Percentiles rank a stretch among this genome's conserved stretches.
Conservation (phyloP, 2,888 invertebrate genomes). For the Limenitis camilla region DNA sequence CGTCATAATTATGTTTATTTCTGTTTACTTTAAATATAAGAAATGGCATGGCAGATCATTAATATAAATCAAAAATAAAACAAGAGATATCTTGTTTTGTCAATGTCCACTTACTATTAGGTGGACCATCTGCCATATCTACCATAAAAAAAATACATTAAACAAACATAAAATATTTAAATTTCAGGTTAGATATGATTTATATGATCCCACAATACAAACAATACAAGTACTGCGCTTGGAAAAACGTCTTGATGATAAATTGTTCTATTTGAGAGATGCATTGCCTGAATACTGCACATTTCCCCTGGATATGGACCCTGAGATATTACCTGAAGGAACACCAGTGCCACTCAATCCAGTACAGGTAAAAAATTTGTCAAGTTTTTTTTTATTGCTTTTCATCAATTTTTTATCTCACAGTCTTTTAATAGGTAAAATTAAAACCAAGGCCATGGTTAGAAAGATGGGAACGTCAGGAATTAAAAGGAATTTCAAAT, state of each 20-base stretch:
- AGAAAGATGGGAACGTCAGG: conserved; percentile 89
- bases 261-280: conserved; percentile 91
- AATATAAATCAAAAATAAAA: too few species aligned
- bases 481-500: conserved; percentile 82
- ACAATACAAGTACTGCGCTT: conserved; percentile 92
- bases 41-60: too few species aligned
- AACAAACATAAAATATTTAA: background rate
- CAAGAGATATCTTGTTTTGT: too few species aligned
- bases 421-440: conserved; percentile 66
- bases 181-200: conserved; percentile 79
- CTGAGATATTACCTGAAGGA: conserved; percentile 85
- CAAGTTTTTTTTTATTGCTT: background rate
- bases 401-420: background rate
- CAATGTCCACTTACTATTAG: too few species aligned
- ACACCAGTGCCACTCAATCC: conserved; percentile 85
- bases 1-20: too few species aligned
- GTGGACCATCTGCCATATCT: too few species aligned
- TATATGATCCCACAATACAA: conserved; percentile 95
- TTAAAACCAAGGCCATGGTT: conserved; percentile 91
- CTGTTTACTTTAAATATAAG: too few species aligned
- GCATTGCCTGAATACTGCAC: conserved; percentile 93
- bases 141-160: too few species aligned
- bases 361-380: conserved; percentile 67
- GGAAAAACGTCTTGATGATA: conserved; percentile 94
- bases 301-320: conserved; percentile 93